Evolutionary conservation across 2,797 vertebrate genomes (phyloP), one percentile per base, ranked within the genome.

Genomic region (Picus viridis): DNA sequence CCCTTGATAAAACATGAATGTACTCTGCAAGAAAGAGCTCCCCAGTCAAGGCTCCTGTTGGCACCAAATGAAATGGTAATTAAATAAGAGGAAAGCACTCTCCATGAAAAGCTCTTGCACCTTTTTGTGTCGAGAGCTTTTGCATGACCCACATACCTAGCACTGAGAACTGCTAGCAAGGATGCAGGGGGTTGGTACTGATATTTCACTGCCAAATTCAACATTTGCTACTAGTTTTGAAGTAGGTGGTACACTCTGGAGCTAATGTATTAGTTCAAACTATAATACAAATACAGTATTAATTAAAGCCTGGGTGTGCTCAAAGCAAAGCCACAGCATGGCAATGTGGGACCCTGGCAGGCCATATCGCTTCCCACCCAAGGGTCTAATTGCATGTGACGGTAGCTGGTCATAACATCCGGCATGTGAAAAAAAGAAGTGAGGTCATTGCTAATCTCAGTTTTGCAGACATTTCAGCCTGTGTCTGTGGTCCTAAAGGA

Each of bases 41-140:
- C 88, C 54, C 67, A 86, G 47, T 49, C 59, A 69, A 62, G 47
- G 71, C 49, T 88, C 51, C 83, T 17, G 32, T 73, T 68, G 54
- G 45, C 56, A 91, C 26, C 78, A 91, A 79, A 90, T 79, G 74
- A 86, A 91, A 32, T 61, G 84, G 30, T 84, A 90, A 88, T 92
- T 86, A 79, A 27, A 10, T 8, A 49, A 69, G 67, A 63, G 54
- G 70, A 76, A 63, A 76, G 58, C 36, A 19, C 30, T 65, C 29
- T 5, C 62, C 54, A 23, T 22, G 30, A 30, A 58, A 82, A 94
- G 6, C 45, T 77, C 12, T 65, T 2, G 10, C 10, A 43, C 54
- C 26, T 71, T 88, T 83, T 73, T 45, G 57, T 9, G 56, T 20
- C 77, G 65, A 68, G 62, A 59, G 53, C 34, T 89, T 81, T 34